These are phyloP conservation scores for Aporophyla lueneburgensis DNA, from an alignment of 2,888 invertebrate genomes.

Conservation along the genomic window DNA sequence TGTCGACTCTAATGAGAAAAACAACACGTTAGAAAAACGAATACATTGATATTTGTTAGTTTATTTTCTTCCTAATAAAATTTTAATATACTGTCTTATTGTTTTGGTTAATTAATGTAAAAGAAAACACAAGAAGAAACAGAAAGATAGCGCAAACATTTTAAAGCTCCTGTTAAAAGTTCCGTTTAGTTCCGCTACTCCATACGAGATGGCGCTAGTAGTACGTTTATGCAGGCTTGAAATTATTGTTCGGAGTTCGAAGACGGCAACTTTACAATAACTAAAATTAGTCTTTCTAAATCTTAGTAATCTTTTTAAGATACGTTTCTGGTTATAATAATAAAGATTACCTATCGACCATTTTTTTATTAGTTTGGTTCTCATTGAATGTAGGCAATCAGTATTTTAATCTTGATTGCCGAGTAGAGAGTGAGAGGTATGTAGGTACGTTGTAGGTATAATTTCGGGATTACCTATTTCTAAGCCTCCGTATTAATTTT, in stretches of 20 bases:
- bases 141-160: not conserved
- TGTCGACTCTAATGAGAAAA: not conserved
- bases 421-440: not conserved
- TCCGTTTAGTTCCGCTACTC: constrained; percentile 81
- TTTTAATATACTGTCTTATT: not conserved
- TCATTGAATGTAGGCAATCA: not conserved
- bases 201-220: constrained; percentile 83
- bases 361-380: not conserved
- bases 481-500: not conserved
- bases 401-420: not conserved
- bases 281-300: not conserved
- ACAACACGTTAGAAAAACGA: not conserved
- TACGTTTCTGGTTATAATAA: not conserved
- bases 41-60: too few relatives aligned
- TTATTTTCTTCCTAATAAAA: not conserved
- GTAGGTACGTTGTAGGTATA: too few relatives aligned
- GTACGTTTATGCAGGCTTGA: constrained; percentile 53
- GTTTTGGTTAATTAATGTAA: not conserved
- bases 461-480: not conserved
- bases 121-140: not conserved
- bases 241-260: not conserved
- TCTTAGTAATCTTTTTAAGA: not conserved
- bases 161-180: not conserved
- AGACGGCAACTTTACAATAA: not conserved
- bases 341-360: not conserved